Evolutionary conservation across 2,113 vertebrate species (phyloP), one percentile per base, ranked within the genome.

Genomic region (Pao palembangensis): DNA sequence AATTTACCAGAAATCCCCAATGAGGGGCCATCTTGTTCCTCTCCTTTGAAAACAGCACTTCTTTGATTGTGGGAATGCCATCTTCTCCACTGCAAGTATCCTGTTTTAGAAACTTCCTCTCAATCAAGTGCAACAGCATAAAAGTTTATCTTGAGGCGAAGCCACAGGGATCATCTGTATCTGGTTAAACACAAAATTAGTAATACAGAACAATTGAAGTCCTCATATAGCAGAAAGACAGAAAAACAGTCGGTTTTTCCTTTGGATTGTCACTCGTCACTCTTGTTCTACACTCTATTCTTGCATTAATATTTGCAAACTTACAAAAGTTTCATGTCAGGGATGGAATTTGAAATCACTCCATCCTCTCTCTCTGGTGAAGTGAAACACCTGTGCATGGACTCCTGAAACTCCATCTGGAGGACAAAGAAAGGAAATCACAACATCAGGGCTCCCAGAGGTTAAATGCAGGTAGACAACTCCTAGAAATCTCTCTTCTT

Each of bases 41-140:
- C 21, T 65, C 64, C 72, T 85, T 75, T 85, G 66, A 85, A 79
- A 76, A 65, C 51, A 25, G 38, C 6, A 23, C 47, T 69, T 74
- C 71, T 86, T 86, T 88, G 71, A 88, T 75, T 77, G 65, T 21
- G 58, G 78, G 66, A 73, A 76, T n/a, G 6, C 68, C 56, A 18
- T 74, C 68, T 57, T 82, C 67, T 75, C 54, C 46, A 55, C 74
- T 78, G 76, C 76, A 78, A 80, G 80, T 83, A 67, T 70, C 64
- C 69, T 72, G 69, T 71, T 78, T 76, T 60, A 71, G 67, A 63
- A 78, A 74, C 72, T 80, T 69, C 53, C 51, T 58, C 76, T 86
- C 82, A 83, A 56, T 86, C 73, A 73, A 54, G 66, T 38, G n/a
- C 34, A 61, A 72, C 49, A 0, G 13, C 77, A 74, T 80, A 50